These are phyloP conservation scores for Rhabdophis nuchalis DNA, from an alignment of 2,797 vertebrate species.

Conservation along the genomic window DNA sequence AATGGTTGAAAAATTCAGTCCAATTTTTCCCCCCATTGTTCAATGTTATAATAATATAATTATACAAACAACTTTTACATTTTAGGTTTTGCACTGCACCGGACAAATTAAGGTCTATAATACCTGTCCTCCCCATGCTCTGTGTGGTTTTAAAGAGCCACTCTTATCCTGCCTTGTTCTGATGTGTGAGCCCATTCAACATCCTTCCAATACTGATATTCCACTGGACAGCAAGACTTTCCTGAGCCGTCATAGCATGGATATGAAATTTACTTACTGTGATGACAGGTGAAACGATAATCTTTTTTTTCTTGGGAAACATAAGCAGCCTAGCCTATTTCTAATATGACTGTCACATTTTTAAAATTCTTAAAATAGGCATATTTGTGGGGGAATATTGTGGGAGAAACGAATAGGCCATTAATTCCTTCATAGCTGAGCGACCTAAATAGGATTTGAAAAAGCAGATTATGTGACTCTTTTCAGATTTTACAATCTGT, in stretches of 20 bases:
- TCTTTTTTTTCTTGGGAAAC: neutral
- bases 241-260: conserved; percentile 97
- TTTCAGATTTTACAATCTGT: neutral
- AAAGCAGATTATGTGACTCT: neutral
- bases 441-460: too few relatives aligned
- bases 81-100: conserved; percentile 93
- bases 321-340: neutral
- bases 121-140: conserved; percentile 74
- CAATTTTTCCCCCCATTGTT: neutral
- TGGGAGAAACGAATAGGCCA: too few relatives aligned
- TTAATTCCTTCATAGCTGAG: neutral
- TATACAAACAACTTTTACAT: neutral
- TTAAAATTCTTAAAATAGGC: neutral
- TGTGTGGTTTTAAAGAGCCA: conserved; percentile 88
- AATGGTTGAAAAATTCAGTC: neutral
- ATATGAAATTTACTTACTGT: conserved; percentile 99
- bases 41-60: conserved; percentile 2
- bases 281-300: conserved; percentile 82
- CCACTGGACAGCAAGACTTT: conserved; percentile 96
- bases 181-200: conserved; percentile 93
- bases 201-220: conserved; percentile 93
- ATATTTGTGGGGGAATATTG: neutral
- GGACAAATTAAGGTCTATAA: conserved; percentile 90
- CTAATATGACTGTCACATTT: neutral
- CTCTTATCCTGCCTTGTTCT: conserved; percentile 90